Evolutionary conservation across 2,797 vertebrate species (phyloP), one percentile per base, ranked within the genome.

Genomic region (Meda fulgida): DNA sequence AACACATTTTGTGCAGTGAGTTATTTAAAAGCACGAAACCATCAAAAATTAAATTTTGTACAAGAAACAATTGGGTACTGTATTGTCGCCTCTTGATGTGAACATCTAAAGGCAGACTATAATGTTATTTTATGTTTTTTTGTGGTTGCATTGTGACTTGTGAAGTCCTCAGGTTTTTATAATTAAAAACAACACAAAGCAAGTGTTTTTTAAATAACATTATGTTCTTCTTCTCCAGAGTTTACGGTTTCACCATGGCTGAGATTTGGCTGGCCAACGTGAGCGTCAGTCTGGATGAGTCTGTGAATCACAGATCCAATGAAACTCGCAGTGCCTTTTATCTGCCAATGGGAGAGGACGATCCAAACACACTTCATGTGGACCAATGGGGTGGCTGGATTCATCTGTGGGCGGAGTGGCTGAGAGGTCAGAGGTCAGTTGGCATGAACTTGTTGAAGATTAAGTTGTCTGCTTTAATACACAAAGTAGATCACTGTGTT

Each of bases 221-320:
- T 2, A 18, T 65, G n/a, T 31, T 75, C 29, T 21, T n/a, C 5
- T 67, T 78, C 34, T 53, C 40, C 83, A 87, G 85, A 7, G 31
- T 16, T 63, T 0, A 3, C 18, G 1, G 13, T 29, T 16, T 14
- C 75, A 71, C 38, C 31, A 5, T 80, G 85, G 85, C 23, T 85
- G 6, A 82, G 60, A 65, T 46, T 40, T 80, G 51, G 38, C 29
- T 85, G 85, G 83, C 83, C 85, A 7, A 72, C 46, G 23, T 87
- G 65, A 87, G 26, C 55, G 26, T 81, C 6, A 3, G 26, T 53
- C 75, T 14, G 53, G 67, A 69, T 3, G n/a, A 43, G 43, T 13
- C 7, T 26, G 3, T 36, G 29, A 48, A 36, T 36, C 65, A 11
- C 60, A 19, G 23, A 21, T 7, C 67, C 21, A 34, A 5, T 19